Percentiles rank a stretch among this genome's conserved stretches.
phyloP scores from a whole-genome alignment of 1,140 invertebrate genomes.

The Kradibia gibbosae region DNA sequence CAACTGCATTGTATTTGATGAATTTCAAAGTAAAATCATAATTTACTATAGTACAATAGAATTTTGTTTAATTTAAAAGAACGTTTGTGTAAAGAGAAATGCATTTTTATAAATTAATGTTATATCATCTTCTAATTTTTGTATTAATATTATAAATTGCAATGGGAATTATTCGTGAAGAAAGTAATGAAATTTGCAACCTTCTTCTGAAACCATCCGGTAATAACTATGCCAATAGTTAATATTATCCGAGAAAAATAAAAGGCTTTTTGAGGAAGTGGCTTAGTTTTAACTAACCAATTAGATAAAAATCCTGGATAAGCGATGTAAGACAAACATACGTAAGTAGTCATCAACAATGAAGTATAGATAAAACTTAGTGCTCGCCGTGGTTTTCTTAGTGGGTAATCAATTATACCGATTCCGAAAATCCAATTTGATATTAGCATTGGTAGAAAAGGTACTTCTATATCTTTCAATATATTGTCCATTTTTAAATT shows the following conservation, averaged over 20 bases:
- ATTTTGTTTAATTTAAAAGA: too few species aligned
- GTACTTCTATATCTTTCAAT: neutral
- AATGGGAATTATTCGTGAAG: too few species aligned
- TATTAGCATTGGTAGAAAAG: constrained; percentile 8
- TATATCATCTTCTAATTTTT: too few species aligned
- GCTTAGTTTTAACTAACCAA: neutral
- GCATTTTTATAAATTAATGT: too few species aligned
- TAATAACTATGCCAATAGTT: neutral
- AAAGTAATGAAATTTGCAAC: constrained; percentile 17
- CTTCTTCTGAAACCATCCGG: constrained; percentile 21
- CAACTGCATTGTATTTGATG: too few species aligned
- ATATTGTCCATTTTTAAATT: neutral
- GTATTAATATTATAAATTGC: too few species aligned
- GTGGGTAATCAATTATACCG: constrained; percentile 42
- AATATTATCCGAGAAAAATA: neutral
- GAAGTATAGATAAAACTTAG: constrained; percentile 39
- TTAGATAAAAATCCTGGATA: neutral
- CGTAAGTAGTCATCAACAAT: neutral
- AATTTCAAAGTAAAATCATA: too few species aligned
- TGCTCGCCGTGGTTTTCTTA: neutral
- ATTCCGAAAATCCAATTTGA: constrained; percentile 46
- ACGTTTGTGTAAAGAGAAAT: too few species aligned
- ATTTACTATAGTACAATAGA: too few species aligned
- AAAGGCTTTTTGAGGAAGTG: neutral
- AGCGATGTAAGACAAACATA: neutral